Percentiles rank a stretch among this genome's conserved stretches.
Conservation (phyloP, 2,888 invertebrate genomes). For the Cheiracanthium punctorium region DNA sequence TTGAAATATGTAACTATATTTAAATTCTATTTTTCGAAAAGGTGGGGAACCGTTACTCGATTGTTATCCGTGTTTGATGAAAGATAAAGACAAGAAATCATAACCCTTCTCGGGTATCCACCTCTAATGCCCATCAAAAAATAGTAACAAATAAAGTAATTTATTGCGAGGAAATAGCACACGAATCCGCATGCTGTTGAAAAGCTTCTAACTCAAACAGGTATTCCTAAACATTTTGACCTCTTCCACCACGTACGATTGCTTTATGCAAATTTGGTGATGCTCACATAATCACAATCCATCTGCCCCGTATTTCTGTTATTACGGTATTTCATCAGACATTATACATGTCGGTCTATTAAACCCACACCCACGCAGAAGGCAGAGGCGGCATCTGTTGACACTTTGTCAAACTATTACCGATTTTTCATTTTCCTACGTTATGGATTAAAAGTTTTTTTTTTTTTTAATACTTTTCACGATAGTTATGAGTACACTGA, state of each 20-base stretch:
- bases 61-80: too few species aligned
- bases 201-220: background rate
- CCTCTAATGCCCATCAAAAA: too few species aligned
- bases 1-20: too few species aligned
- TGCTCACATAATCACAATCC: background rate
- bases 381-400: slow-evolving; percentile 58
- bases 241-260: background rate
- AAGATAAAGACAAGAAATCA: too few species aligned
- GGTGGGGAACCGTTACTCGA: too few species aligned
- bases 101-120: too few species aligned
- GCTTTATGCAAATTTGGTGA: background rate
- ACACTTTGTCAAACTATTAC: slow-evolving; percentile 55
- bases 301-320: slow-evolving; percentile 28
- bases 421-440: too few species aligned
- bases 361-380: slow-evolving; percentile 41
- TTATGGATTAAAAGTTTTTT: too few species aligned
- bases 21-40: too few species aligned
- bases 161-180: background rate
- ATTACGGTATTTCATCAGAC: slow-evolving; percentile 41
- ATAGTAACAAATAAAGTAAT: too few species aligned
- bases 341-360: slow-evolving; percentile 28
- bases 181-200: background rate
- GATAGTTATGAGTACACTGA: too few species aligned
- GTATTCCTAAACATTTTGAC: background rate
- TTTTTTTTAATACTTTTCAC: too few species aligned